These are phyloP conservation scores for Drosophila tristis DNA, from an alignment of 1,140 invertebrate species.

Conservation along the genomic window DNA sequence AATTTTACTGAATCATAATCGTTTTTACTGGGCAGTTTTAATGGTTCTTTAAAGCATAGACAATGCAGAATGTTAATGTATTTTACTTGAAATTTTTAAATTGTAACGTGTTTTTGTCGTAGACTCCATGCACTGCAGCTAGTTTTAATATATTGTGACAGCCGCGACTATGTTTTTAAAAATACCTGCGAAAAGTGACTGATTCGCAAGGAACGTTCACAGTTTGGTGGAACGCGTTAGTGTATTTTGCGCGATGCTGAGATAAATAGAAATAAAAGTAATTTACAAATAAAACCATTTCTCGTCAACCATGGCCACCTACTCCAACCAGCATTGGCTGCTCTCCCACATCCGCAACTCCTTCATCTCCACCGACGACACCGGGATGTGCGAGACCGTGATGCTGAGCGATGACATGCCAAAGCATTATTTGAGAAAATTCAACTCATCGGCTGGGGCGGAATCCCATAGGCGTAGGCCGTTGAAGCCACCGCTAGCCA, in stretches of 20 bases:
- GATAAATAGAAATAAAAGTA: slow-evolving; percentile 57
- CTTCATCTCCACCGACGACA: slow-evolving; percentile 97
- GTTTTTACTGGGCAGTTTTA: too few relatives aligned
- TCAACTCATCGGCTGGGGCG: slow-evolving; percentile 48
- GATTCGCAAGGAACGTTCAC: too few relatives aligned
- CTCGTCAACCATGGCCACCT: slow-evolving; percentile 91
- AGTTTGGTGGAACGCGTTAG: background rate
- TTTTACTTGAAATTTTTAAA: too few relatives aligned
- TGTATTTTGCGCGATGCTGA: slow-evolving; percentile 39
- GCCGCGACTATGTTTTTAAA: too few relatives aligned
- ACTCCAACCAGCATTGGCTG: slow-evolving; percentile 96
- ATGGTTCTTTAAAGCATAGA: too few relatives aligned
- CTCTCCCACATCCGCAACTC: slow-evolving; percentile 96
- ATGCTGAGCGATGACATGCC: slow-evolving; percentile 92
- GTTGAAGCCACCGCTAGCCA: slow-evolving; percentile 24
- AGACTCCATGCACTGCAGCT: too few relatives aligned
- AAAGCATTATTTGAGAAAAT: slow-evolving; percentile 86
- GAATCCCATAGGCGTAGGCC: slow-evolving; percentile 71
- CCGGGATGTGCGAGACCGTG: slow-evolving; percentile 89
- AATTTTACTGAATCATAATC: too few relatives aligned
- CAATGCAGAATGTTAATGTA: too few relatives aligned
- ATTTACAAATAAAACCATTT: slow-evolving; percentile 17
- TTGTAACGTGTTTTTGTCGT: too few relatives aligned
- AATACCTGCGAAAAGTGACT: too few relatives aligned
- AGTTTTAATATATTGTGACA: too few relatives aligned